Base-by-base conservation (phyloP, 2,113 vertebrate genomes). In the Anoura caudifer region DNA sequence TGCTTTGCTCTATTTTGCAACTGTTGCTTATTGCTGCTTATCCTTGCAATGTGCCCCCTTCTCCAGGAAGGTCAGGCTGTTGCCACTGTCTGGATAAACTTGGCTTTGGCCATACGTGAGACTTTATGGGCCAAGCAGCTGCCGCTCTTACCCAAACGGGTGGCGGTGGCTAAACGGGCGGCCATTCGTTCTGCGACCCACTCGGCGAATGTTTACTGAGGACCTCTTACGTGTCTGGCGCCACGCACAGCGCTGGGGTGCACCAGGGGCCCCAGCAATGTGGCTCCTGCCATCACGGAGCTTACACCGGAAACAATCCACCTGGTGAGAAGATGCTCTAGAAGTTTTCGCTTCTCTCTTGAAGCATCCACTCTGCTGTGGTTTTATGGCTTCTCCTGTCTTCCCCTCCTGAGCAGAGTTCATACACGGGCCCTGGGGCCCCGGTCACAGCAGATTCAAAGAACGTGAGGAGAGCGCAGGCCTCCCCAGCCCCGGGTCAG, bases 291-390 rank as follows among this genome's bases (percentile, higher is more conserved):
- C 28, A 2, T 0, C 10, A 0, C 33, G 20, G 50, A 14, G 13
- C 20, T 28, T 4, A 19, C 33, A 20, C 26, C 0, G 8, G 20
- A 47, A 28, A 12, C 9, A 2, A 20, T 3, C 33, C 14, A 0
- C 38, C 56, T 22, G 4, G 9, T 0, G 43, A 72, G 50, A 41
- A 4, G 1, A 0, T 12, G 28, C 33, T 31, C 45, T 17, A 0
- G 28, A n/a, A 5, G 10, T 1, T 3, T 3, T 59, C 3, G 0
- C 38, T 3, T 77, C 33, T 47, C 14, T 26, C 26, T 26, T 11
- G 33, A 24, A 33, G 31, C 17, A 3, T 9, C 36, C 43, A 2
- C 11, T 22, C 82, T 17, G 38, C 70, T 65, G 26, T 3, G 33
- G 38, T 7, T 31, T 4, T 3, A 2, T 3, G 38, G 54, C 13